These are phyloP conservation scores for Hippopotamus amphibius DNA, from an alignment of 2,113 vertebrate species.

Conservation along the genomic window DNA sequence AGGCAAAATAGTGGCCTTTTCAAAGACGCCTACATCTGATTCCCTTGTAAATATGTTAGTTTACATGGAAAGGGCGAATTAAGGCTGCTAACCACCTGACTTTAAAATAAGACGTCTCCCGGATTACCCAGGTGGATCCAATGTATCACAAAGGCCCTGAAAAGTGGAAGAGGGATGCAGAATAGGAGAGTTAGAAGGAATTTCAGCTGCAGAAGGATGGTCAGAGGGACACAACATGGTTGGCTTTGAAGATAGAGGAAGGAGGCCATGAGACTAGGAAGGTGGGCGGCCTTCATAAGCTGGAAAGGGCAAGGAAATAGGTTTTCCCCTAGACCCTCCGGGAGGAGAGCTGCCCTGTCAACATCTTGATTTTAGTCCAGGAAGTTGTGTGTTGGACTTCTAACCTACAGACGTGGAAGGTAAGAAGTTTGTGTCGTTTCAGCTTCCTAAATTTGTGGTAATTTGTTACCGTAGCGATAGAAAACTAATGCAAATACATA, in stretches of 20 bases:
- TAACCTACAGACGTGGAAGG: not conserved
- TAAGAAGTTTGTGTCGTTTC: not conserved
- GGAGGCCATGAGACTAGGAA: not conserved
- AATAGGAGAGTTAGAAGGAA: not conserved
- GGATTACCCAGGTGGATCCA: not conserved
- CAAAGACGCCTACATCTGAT: not conserved
- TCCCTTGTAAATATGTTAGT: not conserved
- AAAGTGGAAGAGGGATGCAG: too few species aligned
- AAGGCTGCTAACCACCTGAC: not conserved
- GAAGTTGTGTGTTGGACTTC: not conserved
- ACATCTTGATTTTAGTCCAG: not conserved
- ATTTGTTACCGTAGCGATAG: not conserved
- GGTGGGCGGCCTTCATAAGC: not conserved
- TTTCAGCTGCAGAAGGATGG: fast-evolving
- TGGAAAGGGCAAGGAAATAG: not conserved
- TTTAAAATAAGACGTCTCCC: not conserved
- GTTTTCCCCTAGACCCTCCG: fast-evolving
- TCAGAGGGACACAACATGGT: fast-evolving
- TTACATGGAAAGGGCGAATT: not conserved
- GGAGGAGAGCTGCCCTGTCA: fast-evolving
- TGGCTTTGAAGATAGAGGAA: not conserved
- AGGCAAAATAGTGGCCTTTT: not conserved
- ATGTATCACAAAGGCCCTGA: not conserved
- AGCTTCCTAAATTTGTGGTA: not conserved
- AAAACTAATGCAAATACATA: not conserved